Base-by-base conservation (phyloP, 2,888 invertebrate genomes). In the Zonitis immaculata region DNA sequence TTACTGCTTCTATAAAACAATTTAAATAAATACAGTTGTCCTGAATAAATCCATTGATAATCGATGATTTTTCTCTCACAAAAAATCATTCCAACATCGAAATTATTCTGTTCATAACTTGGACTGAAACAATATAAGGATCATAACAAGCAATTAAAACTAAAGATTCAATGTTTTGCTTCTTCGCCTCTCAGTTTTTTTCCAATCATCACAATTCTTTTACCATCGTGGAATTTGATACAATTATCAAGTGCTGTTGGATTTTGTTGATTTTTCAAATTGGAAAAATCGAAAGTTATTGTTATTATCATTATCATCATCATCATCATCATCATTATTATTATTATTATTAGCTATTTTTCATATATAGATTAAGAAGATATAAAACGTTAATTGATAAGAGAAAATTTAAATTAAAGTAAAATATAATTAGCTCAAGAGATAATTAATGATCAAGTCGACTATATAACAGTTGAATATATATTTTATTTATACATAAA, bases 81-180 rank as follows among this genome's bases (percentile, higher is more conserved):
- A 39, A 39, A 26, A 26, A 39, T 26, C 26, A 26, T 6, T 7
- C 6, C 1, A 26, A 26, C 1, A 26, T 26, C 7, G 8, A 11
- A 20, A 18, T 20, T 11, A 20, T 20, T 20, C 18, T 1, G 20
- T n/a, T 39, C 39, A 39, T 39, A 39, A 39, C 39, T 39, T 11
- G 20, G 16, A 1, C 6, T 6, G 20, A 39, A 39, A 39, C 39
- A 39, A 39, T 39, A 39, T 20, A 39, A 39, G 4, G 6, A 11
- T 39, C 39, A 39, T n/a, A 39, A 39, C 39, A 39, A 20, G 39
- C 39, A 39, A 39, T 39, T 39, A 39, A 39, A 39, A 39, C 39
- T 39, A 35, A 9, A 16, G 16, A 30, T 35, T 18, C 35, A 35
- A n/a, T 35, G 35, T 35, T 35, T 35, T 9, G 35, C 4, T 35